Base-by-base conservation (phyloP, 1,140 invertebrate species). In the Drosophila insularis region DNA sequence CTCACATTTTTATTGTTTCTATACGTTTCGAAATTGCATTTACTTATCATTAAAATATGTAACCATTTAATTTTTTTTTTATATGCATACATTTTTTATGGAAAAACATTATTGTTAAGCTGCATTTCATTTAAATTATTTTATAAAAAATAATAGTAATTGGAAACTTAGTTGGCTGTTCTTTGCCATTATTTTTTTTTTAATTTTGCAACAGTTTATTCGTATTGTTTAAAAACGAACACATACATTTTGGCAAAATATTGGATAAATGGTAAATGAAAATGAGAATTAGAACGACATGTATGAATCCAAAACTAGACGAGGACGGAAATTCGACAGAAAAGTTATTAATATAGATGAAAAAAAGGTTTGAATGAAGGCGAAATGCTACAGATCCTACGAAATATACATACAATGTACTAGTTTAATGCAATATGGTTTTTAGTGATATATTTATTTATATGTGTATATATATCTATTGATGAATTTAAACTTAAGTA, bases 1-100 rank as follows among this genome's bases (percentile, higher is more conserved):
- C 85, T 89, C 84, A 89, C 84, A 89, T 89, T 84, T 87, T 89
- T 84, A 89, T 89, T 87, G 84, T 87, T 82, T 84, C 80, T 87
- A 87, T 87, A 89, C 78, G 72, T 87, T 89, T 89, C 84, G 76
- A 87, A 87, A 87, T 87, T 87, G 84, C 84, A 80, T 84, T 87
- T 87, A 89, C 84, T 87, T 87, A 87, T 32, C 77, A 75, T 74
- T 89, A 89, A 50, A 50, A 37, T 74, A 82, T 82, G 80, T 89
- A 87, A 84, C 84, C 89, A 82, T 80, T 53, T 64, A 21, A 21
- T 8, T 61, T 61, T 72, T 50, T 68, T 68, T 75, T 66, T 66
- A 75, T 86, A 87, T 87, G 75, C 54, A 86, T 81, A 81, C 64
- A 73, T 50, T 79, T 71, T 76, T 75, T 70, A 72, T 87, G 55